Evolutionary conservation across 2,797 vertebrate genomes (phyloP).

Genomic region (Pipistrellus pygmaeus): DNA sequence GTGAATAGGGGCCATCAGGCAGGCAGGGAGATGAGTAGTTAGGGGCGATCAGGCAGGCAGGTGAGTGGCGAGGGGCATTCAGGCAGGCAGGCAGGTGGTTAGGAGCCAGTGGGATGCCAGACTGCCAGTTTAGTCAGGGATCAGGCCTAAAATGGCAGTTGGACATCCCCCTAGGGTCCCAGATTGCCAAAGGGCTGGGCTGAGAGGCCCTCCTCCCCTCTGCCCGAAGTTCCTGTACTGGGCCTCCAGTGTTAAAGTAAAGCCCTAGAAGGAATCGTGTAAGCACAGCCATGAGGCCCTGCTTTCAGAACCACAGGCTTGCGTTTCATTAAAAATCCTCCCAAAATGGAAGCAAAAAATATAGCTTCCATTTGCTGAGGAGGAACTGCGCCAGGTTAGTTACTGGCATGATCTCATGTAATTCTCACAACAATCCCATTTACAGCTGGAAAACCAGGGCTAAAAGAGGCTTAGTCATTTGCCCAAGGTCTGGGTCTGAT

Average conservation of each 20-base stretch:
- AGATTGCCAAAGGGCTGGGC: too few relatives aligned
- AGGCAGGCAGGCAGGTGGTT: too few relatives aligned
- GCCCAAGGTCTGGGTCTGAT: neutral
- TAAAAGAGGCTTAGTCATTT: neutral
- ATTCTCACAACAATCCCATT: conserved; percentile 8
- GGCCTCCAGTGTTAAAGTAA: neutral
- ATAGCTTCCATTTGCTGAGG: neutral
- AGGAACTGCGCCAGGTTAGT: neutral
- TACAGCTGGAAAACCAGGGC: conserved; percentile 17
- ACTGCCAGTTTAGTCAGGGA: too few relatives aligned
- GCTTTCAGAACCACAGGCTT: conserved; percentile 39
- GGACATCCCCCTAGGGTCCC: too few relatives aligned
- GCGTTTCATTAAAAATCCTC: neutral
- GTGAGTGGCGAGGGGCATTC: too few relatives aligned
- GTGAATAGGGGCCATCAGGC: too few relatives aligned
- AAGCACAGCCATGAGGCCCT: neutral
- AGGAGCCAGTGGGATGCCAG: too few relatives aligned
- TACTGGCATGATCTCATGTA: neutral
- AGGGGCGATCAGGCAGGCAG: too few relatives aligned
- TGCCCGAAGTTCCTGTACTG: too few relatives aligned
- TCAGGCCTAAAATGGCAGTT: too few relatives aligned
- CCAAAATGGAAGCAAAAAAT: neutral
- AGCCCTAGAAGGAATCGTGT: neutral
- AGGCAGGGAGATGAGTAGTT: too few relatives aligned
- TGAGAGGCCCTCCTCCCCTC: too few relatives aligned